Conservation (phyloP, 2,797 vertebrate species). For the Discoglossus pictus region DNA sequence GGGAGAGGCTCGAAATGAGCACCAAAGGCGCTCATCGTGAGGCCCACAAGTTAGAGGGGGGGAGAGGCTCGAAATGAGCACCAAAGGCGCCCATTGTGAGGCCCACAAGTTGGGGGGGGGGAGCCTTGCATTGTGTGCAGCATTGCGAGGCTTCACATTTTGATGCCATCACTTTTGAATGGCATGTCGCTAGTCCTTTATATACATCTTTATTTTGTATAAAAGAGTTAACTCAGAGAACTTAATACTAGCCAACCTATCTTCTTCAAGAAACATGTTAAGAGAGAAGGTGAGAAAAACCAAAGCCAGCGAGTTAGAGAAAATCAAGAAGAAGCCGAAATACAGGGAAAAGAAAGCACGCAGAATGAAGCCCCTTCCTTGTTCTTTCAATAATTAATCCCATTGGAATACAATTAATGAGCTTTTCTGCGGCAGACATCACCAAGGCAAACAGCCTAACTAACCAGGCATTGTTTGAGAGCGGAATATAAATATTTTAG, state of each 20-base stretch:
- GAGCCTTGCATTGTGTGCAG: too few species aligned
- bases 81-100: too few species aligned
- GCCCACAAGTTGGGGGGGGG: too few species aligned
- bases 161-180: too few species aligned
- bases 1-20: too few species aligned
- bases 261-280: slow-evolving; percentile 20
- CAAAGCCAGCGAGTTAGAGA: slow-evolving; percentile 25
- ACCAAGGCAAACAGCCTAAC: slow-evolving; percentile 52
- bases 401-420: slow-evolving; percentile 62
- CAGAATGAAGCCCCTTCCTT: slow-evolving; percentile 50
- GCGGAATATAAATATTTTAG: slow-evolving; percentile 46
- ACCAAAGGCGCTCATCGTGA: too few species aligned
- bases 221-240: slow-evolving; percentile 20
- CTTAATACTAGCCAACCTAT: slow-evolving; percentile 39
- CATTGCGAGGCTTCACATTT: too few species aligned
- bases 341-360: slow-evolving; percentile 31
- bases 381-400: slow-evolving; percentile 55
- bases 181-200: too few species aligned
- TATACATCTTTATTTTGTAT: too few species aligned
- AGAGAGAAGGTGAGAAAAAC: slow-evolving; percentile 33
- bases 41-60: too few species aligned
- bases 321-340: slow-evolving; percentile 38
- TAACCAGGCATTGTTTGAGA: slow-evolving; percentile 47
- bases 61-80: too few species aligned
- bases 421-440: slow-evolving; percentile 52